Base-by-base conservation (phyloP, 1,140 invertebrate species). In the Drosophila pandora region DNA sequence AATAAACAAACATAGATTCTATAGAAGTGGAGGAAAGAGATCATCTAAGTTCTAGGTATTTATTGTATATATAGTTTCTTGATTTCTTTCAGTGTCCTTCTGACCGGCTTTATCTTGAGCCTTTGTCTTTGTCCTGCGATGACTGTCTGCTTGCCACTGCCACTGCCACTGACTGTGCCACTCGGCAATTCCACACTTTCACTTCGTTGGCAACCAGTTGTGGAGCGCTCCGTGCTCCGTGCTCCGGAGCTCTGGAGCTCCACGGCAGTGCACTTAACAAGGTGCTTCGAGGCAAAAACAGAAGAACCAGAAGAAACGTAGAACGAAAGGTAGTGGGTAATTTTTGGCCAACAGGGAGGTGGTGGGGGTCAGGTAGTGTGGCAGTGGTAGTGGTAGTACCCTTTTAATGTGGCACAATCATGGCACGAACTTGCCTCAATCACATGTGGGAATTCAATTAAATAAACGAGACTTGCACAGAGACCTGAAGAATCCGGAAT, bases 391-490 rank as follows among this genome's bases (percentile, higher is more conserved):
- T 25, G 34, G 17, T 39, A 53, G n/a, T 45, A 30, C 34, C 45
- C 59, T 60, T 58, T 57, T 71, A 69, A 79, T 74, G 69, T 53
- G 69, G 56, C 58, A 63, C 62, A 74, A 75, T 65, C 69, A 81
- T 63, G 32, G 34, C 67, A 43, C 59, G 23, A 43, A 37, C 37
- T 68, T 69, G 43, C 41, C 54, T 47, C 54, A 76, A 72, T 84
- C 72, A 64, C 55, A 53, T 85, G 68, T 65, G 81, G 76, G 64
- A 79, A 77, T 84, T 80, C 63, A 80, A 84, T 85, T 84, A 80
- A 84, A 73, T 77, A 77, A 75, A 70, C 55, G 76, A 64, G 72
- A 57, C 25, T 23, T 70, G 67, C 49, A 68, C 23, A 13, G 41
- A 47, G 43, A 47, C 23, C 43, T 21, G 30, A 9, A 32, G 56